These are phyloP conservation scores for Matsumurasca onukii DNA, from an alignment of 1,140 invertebrate genomes.

Conservation along the genomic window DNA sequence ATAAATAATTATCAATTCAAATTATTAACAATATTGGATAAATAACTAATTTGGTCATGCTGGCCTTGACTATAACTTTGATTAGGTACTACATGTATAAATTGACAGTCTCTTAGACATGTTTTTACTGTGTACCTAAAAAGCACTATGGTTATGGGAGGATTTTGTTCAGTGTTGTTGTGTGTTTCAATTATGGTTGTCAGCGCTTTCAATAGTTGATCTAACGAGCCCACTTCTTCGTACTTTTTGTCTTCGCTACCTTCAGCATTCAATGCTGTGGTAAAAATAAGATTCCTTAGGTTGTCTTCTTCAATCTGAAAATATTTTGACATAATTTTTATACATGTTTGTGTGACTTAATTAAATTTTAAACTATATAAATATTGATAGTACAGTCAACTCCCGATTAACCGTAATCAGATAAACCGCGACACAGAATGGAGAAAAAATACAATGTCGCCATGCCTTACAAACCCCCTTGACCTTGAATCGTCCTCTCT, in stretches of 20 bases:
- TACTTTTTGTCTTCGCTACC: constrained; percentile 76
- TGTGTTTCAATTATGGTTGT: constrained; percentile 75
- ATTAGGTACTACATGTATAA: no score
- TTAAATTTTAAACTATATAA: not conserved
- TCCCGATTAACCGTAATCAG: no score
- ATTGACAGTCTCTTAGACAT: no score
- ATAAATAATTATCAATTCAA: no score
- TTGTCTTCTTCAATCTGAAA: constrained; percentile 64
- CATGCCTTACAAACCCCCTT: no score
- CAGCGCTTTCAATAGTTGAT: constrained; percentile 67
- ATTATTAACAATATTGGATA: no score
- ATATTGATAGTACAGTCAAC: not conserved
- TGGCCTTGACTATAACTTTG: no score
- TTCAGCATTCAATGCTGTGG: constrained; percentile 85
- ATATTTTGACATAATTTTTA: not conserved
- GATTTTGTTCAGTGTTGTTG: constrained; percentile 81
- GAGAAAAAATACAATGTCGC: no score
- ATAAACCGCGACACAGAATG: no score
- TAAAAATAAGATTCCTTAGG: constrained; percentile 80
- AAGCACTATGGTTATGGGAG: constrained; percentile 88
- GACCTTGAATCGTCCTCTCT: no score
- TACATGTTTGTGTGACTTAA: not conserved
- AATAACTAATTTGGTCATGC: no score
- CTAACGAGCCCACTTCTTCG: constrained; percentile 73
- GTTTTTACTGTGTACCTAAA: constrained; percentile 66